These are phyloP conservation scores for Opisthograptis luteolata DNA, from an alignment of 2,888 invertebrate genomes.

Conservation along the genomic window DNA sequence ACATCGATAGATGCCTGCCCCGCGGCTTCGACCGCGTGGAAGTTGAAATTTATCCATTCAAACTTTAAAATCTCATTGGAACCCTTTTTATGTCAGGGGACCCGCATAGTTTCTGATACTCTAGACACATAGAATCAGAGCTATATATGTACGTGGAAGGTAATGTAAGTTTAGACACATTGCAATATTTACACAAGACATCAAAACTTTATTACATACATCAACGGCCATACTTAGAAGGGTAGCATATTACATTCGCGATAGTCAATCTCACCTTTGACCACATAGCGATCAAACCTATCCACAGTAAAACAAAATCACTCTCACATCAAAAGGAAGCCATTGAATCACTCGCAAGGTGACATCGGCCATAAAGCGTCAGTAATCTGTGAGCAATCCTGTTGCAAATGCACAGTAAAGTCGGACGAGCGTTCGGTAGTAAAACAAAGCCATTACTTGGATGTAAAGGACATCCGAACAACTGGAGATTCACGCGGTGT, in stretches of 20 bases:
- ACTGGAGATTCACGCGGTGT: slow-evolving; percentile 7
- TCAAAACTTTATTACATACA: too few relatives aligned
- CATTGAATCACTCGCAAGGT: slow-evolving; percentile 34
- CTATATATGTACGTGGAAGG: too few relatives aligned
- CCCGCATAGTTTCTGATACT: too few relatives aligned
- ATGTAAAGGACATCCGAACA: slow-evolving; percentile 14
- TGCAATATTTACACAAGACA: too few relatives aligned
- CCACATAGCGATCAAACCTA: slow-evolving; percentile 2
- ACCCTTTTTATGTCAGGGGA: too few relatives aligned
- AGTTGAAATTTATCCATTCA: too few relatives aligned
- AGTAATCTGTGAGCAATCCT: slow-evolving; percentile 44
- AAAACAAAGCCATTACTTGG: slow-evolving; percentile 48
- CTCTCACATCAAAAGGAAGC: slow-evolving; percentile 16
- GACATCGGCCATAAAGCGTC: slow-evolving; percentile 39
- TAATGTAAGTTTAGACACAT: too few relatives aligned
- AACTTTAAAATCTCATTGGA: too few relatives aligned
- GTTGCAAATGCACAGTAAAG: slow-evolving; percentile 44
- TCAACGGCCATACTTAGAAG: too few relatives aligned
- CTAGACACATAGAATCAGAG: too few relatives aligned
- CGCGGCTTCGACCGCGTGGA: too few relatives aligned
- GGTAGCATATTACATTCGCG: background rate
- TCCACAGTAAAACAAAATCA: slow-evolving; percentile 13
- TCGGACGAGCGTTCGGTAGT: slow-evolving; percentile 55
- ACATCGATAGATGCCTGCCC: too few relatives aligned
- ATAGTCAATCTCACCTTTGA: background rate